phyloP scores from a whole-genome alignment of 2,113 vertebrate genomes.

The Psammodynastes pulverulentus region DNA sequence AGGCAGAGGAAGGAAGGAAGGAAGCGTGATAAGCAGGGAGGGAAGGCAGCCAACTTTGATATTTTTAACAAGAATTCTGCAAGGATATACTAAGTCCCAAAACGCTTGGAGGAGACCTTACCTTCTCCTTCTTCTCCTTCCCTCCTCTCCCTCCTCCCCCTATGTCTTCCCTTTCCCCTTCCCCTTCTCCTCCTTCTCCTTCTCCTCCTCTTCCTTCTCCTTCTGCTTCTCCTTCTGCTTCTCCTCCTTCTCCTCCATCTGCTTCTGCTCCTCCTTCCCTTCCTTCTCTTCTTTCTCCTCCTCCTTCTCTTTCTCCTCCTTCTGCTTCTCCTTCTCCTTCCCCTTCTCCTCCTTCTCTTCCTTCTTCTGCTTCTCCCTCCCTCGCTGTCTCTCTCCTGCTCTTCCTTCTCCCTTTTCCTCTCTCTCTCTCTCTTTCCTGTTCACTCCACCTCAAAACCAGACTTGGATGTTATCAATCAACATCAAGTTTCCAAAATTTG shows the following conservation, averaged over 20 bases:
- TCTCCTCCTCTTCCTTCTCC: no score
- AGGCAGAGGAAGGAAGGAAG: not conserved
- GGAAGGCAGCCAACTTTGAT: not conserved
- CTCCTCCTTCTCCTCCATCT: accelerated
- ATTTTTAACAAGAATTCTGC: not conserved
- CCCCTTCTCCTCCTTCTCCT: no score
- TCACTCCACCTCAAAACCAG: not conserved
- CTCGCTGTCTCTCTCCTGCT: no score
- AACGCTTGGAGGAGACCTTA: not conserved
- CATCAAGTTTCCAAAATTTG: not conserved
- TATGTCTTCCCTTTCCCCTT: no score
- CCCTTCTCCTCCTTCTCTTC: not conserved
- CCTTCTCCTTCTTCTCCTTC: no score
- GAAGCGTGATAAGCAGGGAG: not conserved
- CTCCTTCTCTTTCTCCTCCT: no score
- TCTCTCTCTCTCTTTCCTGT: not conserved
- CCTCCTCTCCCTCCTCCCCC: no score
- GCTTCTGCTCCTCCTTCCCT: no score
- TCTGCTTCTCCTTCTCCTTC: no score
- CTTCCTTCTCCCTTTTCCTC: not conserved
- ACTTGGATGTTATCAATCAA: not conserved
- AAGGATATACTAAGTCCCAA: not conserved
- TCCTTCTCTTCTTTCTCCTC: accelerated
- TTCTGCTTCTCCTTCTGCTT: accelerated
- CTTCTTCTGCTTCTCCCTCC: no score